These are phyloP conservation scores for Bugulina stolonifera DNA, from an alignment of 2,888 invertebrate genomes.

Conservation along the genomic window DNA sequence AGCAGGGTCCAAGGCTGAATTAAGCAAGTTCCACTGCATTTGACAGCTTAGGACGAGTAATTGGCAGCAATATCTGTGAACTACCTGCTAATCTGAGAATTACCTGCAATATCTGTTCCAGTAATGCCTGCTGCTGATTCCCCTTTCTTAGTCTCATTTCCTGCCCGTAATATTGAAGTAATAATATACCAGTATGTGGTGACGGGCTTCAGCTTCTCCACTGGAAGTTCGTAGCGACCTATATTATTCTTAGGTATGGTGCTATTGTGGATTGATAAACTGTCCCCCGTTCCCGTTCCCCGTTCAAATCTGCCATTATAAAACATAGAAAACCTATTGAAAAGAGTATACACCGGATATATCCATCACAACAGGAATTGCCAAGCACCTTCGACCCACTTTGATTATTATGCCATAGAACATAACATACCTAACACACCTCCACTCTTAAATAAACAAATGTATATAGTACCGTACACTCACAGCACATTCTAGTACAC, in stretches of 20 bases:
- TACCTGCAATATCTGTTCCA: neutral
- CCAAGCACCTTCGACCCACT: too few relatives aligned
- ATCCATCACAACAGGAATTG: too few relatives aligned
- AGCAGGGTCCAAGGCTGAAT: too few relatives aligned
- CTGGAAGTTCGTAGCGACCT: neutral
- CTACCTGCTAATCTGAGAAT: too few relatives aligned
- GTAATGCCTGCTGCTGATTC: neutral
- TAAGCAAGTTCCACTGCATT: too few relatives aligned
- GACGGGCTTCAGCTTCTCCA: neutral
- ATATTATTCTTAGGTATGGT: neutral
- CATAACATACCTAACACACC: too few relatives aligned
- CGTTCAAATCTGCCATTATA: neutral
- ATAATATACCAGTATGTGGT: neutral
- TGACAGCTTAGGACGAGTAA: too few relatives aligned
- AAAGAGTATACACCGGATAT: neutral
- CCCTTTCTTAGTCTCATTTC: neutral
- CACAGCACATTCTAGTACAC: too few relatives aligned
- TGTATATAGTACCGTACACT: too few relatives aligned
- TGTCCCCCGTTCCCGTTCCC: neutral
- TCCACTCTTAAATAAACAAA: too few relatives aligned
- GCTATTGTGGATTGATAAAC: neutral
- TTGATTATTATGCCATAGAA: too few relatives aligned
- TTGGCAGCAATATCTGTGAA: too few relatives aligned
- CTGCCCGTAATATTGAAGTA: neutral
- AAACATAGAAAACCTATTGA: neutral